Base-by-base conservation (phyloP, 53 echinoderm and acorn worm species). In the Temnopleurus reevesii region DNA sequence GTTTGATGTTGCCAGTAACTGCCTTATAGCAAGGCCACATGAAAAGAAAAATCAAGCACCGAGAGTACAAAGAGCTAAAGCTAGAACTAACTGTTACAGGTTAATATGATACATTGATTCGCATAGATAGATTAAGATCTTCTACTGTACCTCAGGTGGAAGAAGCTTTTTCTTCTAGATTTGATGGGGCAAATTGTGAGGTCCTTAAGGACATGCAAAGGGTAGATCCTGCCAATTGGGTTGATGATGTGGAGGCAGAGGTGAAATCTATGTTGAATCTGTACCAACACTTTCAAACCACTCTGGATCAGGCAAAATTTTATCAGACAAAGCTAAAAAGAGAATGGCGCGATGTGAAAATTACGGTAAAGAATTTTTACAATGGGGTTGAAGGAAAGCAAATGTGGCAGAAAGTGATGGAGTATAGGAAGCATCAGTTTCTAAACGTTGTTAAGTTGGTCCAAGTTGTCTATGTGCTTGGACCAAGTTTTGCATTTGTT, bases 201-300 rank as follows among this genome's bases (percentile, higher is more conserved):
- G 31, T 88, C 66, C 64, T 41, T 21, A 33, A 88, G 18, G 25
- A 59, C 1, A 86, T 86, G 86, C 21, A 86, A 54, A 59, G 59
- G 86, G 12, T 86, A 51, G 86, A 88, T 46, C 88, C 58, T 23
- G 88, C 88, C 21, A 88, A 88, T 45, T 88, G 88, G 88, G 88
- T 58, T 41, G 46, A 9, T 15, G 71, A 66, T 36, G n/a, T n/a
- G n/a, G n/a, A n/a, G n/a, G 63, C 31, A 38, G 88, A 88, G n/a
- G 66, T 88, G 12, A 59, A 88, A n/a, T 71, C 88, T 17, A 44
- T 88, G 21, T 8, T 88, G 88, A 59, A 88, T 66, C 35, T 88
- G 13, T 15, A 33, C 63, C 63, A 19, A 24, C 88, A 88, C 64
- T 88, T 44, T 4, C 46, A 81, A 45, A 28, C 49, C 45, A 81